A percentile compares a stretch with the other conserved stretches of the same genome.
Conservation (phyloP, 2,888 invertebrate species). For the Mantis religiosa region DNA sequence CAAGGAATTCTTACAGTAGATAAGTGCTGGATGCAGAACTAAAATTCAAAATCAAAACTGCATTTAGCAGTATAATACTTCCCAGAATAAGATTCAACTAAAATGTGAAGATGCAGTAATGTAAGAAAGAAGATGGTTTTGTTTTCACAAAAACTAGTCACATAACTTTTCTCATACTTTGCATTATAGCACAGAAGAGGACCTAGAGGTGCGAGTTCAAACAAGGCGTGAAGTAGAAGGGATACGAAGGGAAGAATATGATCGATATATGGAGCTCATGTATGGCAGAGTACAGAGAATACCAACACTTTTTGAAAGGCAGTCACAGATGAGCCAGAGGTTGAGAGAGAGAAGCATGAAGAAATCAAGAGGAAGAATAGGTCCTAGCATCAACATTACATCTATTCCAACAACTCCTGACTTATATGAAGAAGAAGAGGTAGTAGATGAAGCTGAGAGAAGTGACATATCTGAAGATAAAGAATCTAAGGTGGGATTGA, state of each 20-base stretch:
- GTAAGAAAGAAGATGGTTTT: too few relatives aligned
- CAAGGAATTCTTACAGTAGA: too few relatives aligned
- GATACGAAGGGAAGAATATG: constrained; percentile 62
- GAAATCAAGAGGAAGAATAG: constrained; percentile 1
- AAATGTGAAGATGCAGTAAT: too few relatives aligned
- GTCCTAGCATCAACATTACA: neutral
- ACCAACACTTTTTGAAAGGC: constrained; percentile 66
- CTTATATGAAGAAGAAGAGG: constrained; percentile 11
- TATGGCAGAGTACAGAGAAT: constrained; percentile 64
- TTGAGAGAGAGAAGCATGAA: neutral
- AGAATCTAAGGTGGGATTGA: neutral
- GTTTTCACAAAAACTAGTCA: too few relatives aligned
- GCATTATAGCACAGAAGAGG: constrained; percentile 61
- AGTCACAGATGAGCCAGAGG: constrained; percentile 53
- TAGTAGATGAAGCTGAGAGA: neutral
- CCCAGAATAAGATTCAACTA: too few relatives aligned
- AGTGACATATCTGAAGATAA: constrained; percentile 20
- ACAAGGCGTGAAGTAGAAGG: constrained; percentile 64
- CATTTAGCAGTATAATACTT: too few relatives aligned
- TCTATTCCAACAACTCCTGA: constrained; percentile 21
- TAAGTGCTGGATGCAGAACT: too few relatives aligned
- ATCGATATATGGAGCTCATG: constrained; percentile 69
- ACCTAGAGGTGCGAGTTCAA: constrained; percentile 62
- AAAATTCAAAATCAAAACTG: too few relatives aligned
- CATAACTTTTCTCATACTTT: too few relatives aligned